Conservation (phyloP, 1,140 invertebrate species). For the Ephestia elutella region DNA sequence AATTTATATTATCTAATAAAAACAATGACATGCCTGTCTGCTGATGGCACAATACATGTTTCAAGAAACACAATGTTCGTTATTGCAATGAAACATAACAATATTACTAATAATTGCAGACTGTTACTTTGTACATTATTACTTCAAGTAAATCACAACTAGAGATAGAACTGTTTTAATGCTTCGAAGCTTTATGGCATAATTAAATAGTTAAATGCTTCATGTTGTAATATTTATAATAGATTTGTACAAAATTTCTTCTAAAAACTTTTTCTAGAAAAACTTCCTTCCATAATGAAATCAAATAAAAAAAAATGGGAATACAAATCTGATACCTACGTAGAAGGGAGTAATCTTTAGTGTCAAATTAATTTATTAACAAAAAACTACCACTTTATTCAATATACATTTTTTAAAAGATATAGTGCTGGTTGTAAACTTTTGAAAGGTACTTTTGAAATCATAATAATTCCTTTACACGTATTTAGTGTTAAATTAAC, state of each 20-base stretch:
- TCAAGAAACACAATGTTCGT: conserved; percentile 43
- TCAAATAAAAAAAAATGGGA: too few species aligned
- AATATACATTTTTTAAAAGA: too few species aligned
- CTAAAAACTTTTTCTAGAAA: background rate
- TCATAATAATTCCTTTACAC: too few species aligned
- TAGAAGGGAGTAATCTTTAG: too few species aligned
- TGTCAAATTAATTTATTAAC: too few species aligned
- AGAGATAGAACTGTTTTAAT: conserved; percentile 3
- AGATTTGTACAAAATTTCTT: conserved; percentile 17
- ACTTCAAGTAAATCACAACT: conserved; percentile 42
- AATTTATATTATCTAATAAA: conserved; percentile 43
- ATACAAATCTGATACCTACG: too few species aligned
- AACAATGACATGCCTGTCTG: conserved; percentile 52
- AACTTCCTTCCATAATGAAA: too few species aligned
- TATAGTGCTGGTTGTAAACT: too few species aligned
- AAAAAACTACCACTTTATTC: too few species aligned
- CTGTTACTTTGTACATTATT: conserved; percentile 59
- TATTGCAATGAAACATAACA: conserved; percentile 47
- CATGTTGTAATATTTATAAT: conserved; percentile 18
- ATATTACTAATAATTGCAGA: conserved; percentile 53
- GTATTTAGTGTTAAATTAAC: too few species aligned
- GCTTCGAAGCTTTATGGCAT: conserved; percentile 26
- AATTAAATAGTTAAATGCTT: conserved; percentile 30
- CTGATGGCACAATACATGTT: conserved; percentile 67
- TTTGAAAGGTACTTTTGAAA: too few species aligned